Conservation (phyloP, 2,888 invertebrate genomes). For the Phymatocera aterrima region DNA sequence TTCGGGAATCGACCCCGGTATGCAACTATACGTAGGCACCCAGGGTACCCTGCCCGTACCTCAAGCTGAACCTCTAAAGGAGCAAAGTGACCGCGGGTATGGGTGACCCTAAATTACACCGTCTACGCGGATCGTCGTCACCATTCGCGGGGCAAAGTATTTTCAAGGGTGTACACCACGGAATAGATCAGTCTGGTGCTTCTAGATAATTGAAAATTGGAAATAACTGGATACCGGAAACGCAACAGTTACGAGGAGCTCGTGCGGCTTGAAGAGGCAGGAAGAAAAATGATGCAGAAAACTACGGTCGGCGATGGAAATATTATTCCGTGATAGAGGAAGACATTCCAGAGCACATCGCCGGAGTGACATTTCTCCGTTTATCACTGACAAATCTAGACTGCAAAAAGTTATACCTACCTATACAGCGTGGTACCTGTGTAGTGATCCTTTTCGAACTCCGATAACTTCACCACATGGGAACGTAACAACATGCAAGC, state of each 20-base stretch:
- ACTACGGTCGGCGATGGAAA: too few relatives aligned
- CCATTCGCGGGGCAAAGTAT: constrained; percentile 11
- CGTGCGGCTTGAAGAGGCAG: too few relatives aligned
- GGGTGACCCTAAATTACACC: neutral
- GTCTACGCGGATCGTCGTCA: neutral
- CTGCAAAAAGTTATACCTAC: too few relatives aligned
- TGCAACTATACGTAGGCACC: constrained; percentile 21
- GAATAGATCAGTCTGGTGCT: neutral
- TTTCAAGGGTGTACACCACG: neutral
- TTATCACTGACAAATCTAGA: too few relatives aligned
- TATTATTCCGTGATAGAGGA: too few relatives aligned
- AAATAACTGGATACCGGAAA: too few relatives aligned
- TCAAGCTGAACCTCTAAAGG: neutral
- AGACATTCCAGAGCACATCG: too few relatives aligned
- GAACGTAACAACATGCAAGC: neutral
- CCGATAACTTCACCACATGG: neutral
- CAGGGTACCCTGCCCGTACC: too few relatives aligned
- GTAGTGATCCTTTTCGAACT: neutral
- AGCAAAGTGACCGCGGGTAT: constrained; percentile 15
- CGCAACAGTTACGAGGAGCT: too few relatives aligned
- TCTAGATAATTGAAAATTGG: neutral
- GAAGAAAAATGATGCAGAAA: too few relatives aligned
- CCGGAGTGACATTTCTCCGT: too few relatives aligned
- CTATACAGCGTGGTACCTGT: too few relatives aligned
- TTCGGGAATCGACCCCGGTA: constrained; percentile 4